Percentiles rank a stretch among this genome's conserved stretches.
Evolutionary conservation across 64 coral and sea anemone genomes (phyloP).

Genomic region (Pachyseris speciosa): DNA sequence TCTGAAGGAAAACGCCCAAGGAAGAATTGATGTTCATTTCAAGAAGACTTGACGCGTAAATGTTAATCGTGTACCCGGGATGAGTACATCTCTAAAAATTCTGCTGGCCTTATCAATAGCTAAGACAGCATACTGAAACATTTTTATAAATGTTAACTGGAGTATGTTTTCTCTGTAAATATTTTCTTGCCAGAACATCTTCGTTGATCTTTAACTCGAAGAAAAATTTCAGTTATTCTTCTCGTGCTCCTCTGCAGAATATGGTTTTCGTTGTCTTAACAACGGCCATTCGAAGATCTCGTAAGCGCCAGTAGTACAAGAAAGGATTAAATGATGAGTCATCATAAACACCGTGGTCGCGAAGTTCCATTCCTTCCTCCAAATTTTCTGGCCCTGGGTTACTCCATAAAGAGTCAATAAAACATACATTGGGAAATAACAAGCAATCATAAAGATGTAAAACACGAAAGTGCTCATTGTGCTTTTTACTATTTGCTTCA

Average conservation of each 20-base stretch:
- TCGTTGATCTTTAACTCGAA: too few relatives aligned
- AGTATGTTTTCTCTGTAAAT: too few relatives aligned
- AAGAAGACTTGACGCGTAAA: too few relatives aligned
- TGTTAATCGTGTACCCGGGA: too few relatives aligned
- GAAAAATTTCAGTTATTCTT: too few relatives aligned
- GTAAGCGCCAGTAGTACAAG: constrained; percentile 60
- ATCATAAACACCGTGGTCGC: constrained; percentile 18
- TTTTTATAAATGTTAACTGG: too few relatives aligned
- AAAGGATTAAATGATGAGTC: constrained; percentile 64
- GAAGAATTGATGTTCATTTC: too few relatives aligned
- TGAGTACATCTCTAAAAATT: too few relatives aligned
- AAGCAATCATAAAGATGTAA: background rate
- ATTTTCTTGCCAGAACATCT: too few relatives aligned
- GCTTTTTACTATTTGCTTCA: background rate
- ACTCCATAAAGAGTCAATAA: background rate
- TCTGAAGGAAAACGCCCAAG: too few relatives aligned
- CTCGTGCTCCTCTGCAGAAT: background rate
- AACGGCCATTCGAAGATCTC: constrained; percentile 39
- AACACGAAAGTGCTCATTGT: background rate
- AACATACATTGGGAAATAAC: background rate
- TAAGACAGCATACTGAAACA: too few relatives aligned
- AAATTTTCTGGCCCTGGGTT: background rate
- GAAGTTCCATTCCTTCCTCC: constrained; percentile 9
- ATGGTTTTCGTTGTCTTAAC: background rate
- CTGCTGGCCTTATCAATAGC: too few relatives aligned